Conservation (phyloP, 2,888 invertebrate species). For the Rhingia campestris region DNA sequence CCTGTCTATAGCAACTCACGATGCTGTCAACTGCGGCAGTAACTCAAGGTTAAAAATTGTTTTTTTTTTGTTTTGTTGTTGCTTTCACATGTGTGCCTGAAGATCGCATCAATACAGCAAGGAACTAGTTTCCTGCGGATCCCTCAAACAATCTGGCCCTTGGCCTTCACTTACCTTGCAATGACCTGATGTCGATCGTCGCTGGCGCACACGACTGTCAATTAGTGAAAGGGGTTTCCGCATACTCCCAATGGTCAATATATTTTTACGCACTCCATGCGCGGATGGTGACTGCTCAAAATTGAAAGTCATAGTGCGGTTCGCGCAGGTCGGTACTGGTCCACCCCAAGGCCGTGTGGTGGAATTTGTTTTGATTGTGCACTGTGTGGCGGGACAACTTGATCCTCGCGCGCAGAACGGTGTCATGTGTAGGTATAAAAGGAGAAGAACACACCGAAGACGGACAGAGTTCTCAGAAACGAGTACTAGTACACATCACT, state of each 20-base stretch:
- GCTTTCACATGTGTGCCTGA: conserved; percentile 28
- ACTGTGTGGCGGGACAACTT: conserved; percentile 50
- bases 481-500: conserved; percentile 79
- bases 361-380: conserved; percentile 62
- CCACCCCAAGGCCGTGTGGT: conserved; percentile 54
- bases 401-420: conserved; percentile 48
- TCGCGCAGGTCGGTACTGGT: conserved; percentile 38
- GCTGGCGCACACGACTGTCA: conserved; percentile 60
- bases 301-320: conserved; percentile 60
- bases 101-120: conserved; percentile 5
- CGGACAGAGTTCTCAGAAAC: conserved; percentile 77
- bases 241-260: conserved; percentile 59
- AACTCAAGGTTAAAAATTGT: conserved; percentile 54
- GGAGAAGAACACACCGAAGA: conserved; percentile 76
- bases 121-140: conserved; percentile 57
- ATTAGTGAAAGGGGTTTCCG: conserved; percentile 77
- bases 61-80: background rate
- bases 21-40: conserved; percentile 30
- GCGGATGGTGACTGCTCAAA: conserved; percentile 67
- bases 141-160: conserved; percentile 77
- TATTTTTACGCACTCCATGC: conserved; percentile 24
- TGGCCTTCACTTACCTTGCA: conserved; percentile 83
- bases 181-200: conserved; percentile 68
- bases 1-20: conserved; percentile 4
- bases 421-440: conserved; percentile 78